A percentile compares a stretch with the other conserved stretches of the same genome.
phyloP scores from a whole-genome alignment of 2,113 vertebrate genomes.

The Monopterus albus region DNA sequence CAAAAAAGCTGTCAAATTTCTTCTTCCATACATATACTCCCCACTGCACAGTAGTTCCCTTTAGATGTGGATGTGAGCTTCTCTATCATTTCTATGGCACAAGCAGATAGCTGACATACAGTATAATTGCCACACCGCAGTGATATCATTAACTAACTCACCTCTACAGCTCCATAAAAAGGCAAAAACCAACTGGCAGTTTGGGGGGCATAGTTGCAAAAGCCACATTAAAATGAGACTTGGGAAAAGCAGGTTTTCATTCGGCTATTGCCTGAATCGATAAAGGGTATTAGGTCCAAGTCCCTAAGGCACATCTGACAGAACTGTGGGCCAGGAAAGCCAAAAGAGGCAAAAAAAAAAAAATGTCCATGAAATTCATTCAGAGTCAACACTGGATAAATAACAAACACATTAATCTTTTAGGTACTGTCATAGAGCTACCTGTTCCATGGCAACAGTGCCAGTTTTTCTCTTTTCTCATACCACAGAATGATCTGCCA shows the following conservation, averaged over 20 bases:
- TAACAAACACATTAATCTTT: conserved; percentile 23
- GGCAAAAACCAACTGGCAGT: conserved; percentile 61
- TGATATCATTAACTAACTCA: conserved; percentile 71
- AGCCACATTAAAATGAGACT: conserved; percentile 72
- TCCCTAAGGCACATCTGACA: conserved; percentile 53
- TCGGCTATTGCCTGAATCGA: conserved; percentile 60
- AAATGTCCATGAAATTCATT: conserved; percentile 34
- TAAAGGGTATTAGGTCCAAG: conserved; percentile 68
- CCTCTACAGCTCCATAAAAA: conserved; percentile 63
- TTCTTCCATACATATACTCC: background rate
- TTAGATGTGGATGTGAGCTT: conserved; percentile 35
- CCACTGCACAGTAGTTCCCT: conserved; percentile 15
- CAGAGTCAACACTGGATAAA: conserved; percentile 24
- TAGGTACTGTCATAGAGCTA: background rate
- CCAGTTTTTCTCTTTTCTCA: background rate
- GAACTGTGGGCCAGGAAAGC: conserved; percentile 35
- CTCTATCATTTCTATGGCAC: conserved; percentile 54
- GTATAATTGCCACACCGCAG: conserved; percentile 70
- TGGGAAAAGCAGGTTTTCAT: conserved; percentile 64
- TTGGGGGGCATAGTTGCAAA: conserved; percentile 58
- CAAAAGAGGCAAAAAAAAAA: conserved; percentile 50
- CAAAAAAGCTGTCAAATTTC: conserved; percentile 6
- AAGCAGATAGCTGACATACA: conserved; percentile 74
- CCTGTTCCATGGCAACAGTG: background rate
- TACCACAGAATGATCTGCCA: background rate